A percentile compares a stretch with the other conserved stretches of the same genome.
These are phyloP conservation scores for Myanophis thanlyinensis DNA, from an alignment of 2,113 vertebrate genomes.

Conservation along the genomic window DNA sequence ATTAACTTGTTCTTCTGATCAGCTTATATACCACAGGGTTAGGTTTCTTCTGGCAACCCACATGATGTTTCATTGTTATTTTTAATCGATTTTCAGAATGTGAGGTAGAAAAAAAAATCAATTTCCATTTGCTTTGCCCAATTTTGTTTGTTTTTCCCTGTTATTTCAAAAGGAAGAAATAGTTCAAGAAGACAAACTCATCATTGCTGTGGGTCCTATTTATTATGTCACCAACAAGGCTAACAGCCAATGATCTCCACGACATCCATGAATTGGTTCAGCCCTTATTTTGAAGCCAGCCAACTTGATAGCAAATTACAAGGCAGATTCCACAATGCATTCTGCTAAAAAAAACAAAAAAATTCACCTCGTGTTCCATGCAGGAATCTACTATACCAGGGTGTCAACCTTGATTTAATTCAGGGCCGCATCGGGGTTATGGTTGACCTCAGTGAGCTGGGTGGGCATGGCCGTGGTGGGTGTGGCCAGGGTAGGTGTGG, in stretches of 20 bases:
- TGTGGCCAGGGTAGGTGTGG: too few relatives aligned
- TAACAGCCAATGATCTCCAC: neutral
- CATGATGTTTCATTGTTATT: neutral
- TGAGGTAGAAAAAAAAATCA: neutral
- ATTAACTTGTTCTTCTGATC: neutral
- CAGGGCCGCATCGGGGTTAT: too few relatives aligned
- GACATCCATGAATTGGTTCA: neutral
- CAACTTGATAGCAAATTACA: neutral
- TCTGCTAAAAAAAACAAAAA: too few relatives aligned
- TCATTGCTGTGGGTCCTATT: neutral
- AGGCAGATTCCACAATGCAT: neutral
- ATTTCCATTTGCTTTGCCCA: neutral
- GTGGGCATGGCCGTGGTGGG: too few relatives aligned
- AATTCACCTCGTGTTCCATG: too few relatives aligned
- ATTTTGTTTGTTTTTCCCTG: neutral
- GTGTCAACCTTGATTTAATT: too few relatives aligned
- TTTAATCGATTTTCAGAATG: neutral
- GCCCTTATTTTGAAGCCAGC: neutral
- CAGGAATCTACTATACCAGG: too few relatives aligned
- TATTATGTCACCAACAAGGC: neutral
- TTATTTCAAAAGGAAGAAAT: neutral
- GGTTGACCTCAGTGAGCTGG: too few relatives aligned
- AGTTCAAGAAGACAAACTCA: neutral
- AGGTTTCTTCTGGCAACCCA: neutral
- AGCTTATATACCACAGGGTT: neutral